phyloP scores from a whole-genome alignment of 2,888 invertebrate genomes.

The Plebejus argus region DNA sequence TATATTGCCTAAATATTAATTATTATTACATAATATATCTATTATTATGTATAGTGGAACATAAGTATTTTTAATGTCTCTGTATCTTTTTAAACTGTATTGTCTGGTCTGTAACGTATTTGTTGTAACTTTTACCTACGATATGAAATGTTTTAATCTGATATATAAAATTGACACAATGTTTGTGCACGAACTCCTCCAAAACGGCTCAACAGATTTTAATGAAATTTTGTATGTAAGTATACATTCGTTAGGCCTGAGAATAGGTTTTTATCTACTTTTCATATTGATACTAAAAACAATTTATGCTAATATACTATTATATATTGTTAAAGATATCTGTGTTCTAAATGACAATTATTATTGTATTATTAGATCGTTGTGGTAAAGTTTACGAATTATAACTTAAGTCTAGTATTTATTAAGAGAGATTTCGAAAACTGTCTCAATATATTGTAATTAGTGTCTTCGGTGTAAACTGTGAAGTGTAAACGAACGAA shows the following conservation, averaged over 20 bases:
- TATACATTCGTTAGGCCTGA: too few species aligned
- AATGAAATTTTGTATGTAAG: too few species aligned
- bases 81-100: too few species aligned
- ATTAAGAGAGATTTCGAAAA: not conserved
- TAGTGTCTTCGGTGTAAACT: not conserved
- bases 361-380: not conserved
- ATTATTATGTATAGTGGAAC: too few species aligned
- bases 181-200: too few species aligned
- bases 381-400: not conserved
- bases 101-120: not conserved
- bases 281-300: too few species aligned
- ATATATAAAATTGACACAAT: too few species aligned
- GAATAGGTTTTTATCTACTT: too few species aligned
- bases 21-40: too few species aligned
- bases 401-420: not conserved
- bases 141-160: not conserved
- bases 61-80: too few species aligned
- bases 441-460: not conserved
- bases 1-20: too few species aligned
- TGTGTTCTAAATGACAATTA: not conserved
- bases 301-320: not conserved
- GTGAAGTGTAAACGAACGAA: not conserved
- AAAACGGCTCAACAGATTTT: too few species aligned
- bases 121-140: not conserved
- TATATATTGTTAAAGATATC: not conserved